phyloP scores from a whole-genome alignment of 2,888 invertebrate genomes.

The Sinohyriopsis cumingii region DNA sequence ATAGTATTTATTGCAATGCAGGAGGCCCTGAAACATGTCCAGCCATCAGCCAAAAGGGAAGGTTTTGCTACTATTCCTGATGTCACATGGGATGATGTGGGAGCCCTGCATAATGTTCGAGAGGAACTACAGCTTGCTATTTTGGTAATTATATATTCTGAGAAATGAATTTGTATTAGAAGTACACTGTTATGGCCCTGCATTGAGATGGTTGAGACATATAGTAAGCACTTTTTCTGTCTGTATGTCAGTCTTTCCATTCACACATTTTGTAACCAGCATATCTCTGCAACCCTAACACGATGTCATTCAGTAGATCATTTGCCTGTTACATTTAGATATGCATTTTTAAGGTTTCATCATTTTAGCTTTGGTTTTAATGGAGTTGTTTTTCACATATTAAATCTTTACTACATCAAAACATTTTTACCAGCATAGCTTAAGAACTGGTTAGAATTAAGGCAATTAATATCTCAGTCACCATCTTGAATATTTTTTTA shows the following conservation, averaged over 20 bases:
- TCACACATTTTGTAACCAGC: too few relatives aligned
- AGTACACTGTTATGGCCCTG: background rate
- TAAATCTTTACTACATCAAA: too few relatives aligned
- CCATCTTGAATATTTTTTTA: too few relatives aligned
- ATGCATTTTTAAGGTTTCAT: too few relatives aligned
- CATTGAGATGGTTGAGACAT: background rate
- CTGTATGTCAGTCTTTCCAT: background rate
- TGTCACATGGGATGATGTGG: slow-evolving; percentile 97
- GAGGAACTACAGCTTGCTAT: slow-evolving; percentile 93
- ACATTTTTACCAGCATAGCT: too few relatives aligned
- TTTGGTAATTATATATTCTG: slow-evolving; percentile 75
- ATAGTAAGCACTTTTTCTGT: background rate
- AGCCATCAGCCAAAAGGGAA: slow-evolving; percentile 95
- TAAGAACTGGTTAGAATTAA: too few relatives aligned
- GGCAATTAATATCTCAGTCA: too few relatives aligned
- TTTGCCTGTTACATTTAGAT: too few relatives aligned
- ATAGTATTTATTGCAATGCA: slow-evolving; percentile 48
- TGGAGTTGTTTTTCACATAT: too few relatives aligned
- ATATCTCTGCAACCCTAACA: too few relatives aligned
- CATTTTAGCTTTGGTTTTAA: too few relatives aligned
- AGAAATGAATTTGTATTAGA: background rate
- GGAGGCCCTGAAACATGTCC: slow-evolving; percentile 85
- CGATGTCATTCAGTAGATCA: too few relatives aligned
- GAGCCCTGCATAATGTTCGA: slow-evolving; percentile 89
- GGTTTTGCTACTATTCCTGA: slow-evolving; percentile 98